These are phyloP conservation scores for Pseudococcus jackbeardsleyi DNA, from an alignment of 2,888 invertebrate genomes.

Conservation along the genomic window DNA sequence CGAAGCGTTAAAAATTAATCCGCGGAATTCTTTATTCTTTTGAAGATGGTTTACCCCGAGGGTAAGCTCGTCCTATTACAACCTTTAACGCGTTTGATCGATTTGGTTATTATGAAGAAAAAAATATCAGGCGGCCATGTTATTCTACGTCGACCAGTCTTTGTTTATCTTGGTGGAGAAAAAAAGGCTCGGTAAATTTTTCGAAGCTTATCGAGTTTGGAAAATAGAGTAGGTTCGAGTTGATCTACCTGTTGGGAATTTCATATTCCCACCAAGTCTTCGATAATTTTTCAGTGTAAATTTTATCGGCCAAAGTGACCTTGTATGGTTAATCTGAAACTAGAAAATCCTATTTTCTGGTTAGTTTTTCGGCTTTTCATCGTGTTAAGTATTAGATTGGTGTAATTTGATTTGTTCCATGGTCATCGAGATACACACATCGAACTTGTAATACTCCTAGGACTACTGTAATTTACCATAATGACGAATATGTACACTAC, in stretches of 20 bases:
- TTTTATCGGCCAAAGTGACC: not conserved
- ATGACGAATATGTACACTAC: not conserved
- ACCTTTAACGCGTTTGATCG: slow-evolving; percentile 21
- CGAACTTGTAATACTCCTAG: not conserved
- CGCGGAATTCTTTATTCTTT: slow-evolving; percentile 33
- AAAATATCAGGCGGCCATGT: not conserved
- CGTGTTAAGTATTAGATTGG: not conserved
- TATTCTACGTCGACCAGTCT: not conserved
- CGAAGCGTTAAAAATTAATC: slow-evolving; percentile 39
- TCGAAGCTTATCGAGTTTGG: not conserved
- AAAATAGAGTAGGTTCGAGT: not conserved
- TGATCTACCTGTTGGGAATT: not conserved
- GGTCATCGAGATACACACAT: not conserved
- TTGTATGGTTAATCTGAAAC: not conserved
- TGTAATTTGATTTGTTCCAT: slow-evolving; percentile 27
- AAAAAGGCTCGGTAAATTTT: not conserved
- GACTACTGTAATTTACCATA: not conserved
- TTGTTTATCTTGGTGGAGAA: not conserved
- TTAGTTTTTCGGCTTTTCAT: not conserved
- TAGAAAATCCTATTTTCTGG: slow-evolving; percentile 36
- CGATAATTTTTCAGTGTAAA: not conserved
- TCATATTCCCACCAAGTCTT: not conserved
- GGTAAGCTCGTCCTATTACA: slow-evolving; percentile 10
- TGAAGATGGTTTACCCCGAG: slow-evolving; percentile 27
- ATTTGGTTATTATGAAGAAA: slow-evolving; percentile 27